Conservation (phyloP, 2,888 invertebrate species). For the Stenichneumon culpator region DNA sequence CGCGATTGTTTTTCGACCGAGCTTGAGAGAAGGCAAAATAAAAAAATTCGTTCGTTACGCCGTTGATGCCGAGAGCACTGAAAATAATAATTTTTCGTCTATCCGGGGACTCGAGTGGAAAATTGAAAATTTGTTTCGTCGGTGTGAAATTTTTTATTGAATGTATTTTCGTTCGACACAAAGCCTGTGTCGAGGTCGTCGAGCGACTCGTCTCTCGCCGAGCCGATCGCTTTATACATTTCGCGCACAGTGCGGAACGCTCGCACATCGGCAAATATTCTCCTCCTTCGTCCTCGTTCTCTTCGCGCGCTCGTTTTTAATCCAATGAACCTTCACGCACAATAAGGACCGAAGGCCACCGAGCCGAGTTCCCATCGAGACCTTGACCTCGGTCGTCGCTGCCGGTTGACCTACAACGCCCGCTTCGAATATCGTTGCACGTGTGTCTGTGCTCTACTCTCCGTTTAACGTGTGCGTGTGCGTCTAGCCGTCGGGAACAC, state of each 20-base stretch:
- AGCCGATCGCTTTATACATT: conserved; percentile 7
- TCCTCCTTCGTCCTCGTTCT: conserved; percentile 14
- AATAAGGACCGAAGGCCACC: conserved; percentile 65
- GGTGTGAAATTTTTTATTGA: not conserved
- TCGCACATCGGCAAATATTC: conserved; percentile 29
- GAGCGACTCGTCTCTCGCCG: not conserved
- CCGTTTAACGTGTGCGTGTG: conserved; percentile 5
- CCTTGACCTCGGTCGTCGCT: conserved; percentile 81
- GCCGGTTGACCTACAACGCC: conserved; percentile 82
- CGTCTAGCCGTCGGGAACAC: conserved; percentile 57
- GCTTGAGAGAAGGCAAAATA: not conserved
- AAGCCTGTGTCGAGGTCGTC: conserved; percentile 26
- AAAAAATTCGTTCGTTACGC: not conserved
- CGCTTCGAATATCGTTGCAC: conserved; percentile 69
- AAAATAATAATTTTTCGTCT: not conserved
- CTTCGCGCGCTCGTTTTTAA: conserved; percentile 44
- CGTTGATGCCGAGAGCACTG: not conserved
- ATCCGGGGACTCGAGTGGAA: not conserved
- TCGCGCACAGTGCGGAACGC: conserved; percentile 4
- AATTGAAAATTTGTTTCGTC: not conserved
- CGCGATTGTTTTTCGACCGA: too few species aligned
- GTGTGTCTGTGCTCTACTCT: conserved; percentile 44
- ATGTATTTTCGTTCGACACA: not conserved
- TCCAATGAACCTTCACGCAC: conserved; percentile 66
- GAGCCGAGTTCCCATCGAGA: conserved; percentile 74